Percentiles rank a stretch among this genome's conserved stretches.
phyloP scores from a whole-genome alignment of 2,797 vertebrate species.

The Echeneis naucrates region DNA sequence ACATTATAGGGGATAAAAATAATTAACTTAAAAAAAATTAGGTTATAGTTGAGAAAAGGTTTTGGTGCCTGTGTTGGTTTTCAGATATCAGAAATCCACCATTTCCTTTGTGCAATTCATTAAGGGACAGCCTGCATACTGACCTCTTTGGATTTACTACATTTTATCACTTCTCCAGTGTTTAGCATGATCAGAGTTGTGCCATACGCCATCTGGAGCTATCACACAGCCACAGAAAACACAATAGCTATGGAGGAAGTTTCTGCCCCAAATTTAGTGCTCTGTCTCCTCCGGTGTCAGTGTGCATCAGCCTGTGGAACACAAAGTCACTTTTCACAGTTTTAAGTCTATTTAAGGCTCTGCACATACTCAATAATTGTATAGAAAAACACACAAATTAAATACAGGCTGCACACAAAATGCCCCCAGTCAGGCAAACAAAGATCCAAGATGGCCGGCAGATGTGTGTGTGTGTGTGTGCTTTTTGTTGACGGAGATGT shows the following conservation, averaged over 20 bases:
- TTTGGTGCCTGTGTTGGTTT: background rate
- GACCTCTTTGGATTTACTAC: background rate
- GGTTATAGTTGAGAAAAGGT: background rate
- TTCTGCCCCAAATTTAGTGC: background rate
- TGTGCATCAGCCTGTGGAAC: conserved; percentile 6
- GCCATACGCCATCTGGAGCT: background rate
- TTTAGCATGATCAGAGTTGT: background rate
- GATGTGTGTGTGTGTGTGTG: conserved; percentile 43
- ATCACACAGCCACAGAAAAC: no score
- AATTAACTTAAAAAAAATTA: background rate
- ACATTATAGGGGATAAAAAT: background rate
- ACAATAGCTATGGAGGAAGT: background rate
- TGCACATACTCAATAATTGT: conserved; percentile 54
- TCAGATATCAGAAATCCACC: background rate
- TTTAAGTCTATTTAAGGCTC: conserved; percentile 34
- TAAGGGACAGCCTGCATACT: background rate
- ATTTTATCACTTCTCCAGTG: background rate
- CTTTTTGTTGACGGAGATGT: conserved; percentile 70
- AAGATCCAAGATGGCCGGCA: conserved; percentile 71
- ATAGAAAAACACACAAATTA: conserved; percentile 28
- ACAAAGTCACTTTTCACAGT: conserved; percentile 57
- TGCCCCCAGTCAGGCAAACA: conserved; percentile 72
- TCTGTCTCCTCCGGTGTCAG: background rate
- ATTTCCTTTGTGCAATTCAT: background rate
- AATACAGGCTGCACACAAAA: conserved; percentile 67